phyloP scores from a whole-genome alignment of 2,888 invertebrate species.

The Barypeithes pellucidus region DNA sequence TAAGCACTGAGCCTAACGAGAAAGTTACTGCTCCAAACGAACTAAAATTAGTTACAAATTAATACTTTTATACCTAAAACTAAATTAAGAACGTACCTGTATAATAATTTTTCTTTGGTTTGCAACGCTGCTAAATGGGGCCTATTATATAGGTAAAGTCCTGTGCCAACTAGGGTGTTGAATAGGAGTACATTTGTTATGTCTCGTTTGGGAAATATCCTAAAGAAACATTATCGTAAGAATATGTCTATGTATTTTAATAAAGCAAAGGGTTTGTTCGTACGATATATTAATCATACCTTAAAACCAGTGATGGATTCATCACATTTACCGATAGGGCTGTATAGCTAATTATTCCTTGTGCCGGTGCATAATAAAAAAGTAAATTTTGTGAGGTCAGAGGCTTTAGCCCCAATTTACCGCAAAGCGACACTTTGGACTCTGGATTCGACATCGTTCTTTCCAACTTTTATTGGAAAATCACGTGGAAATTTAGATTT shows the following conservation, averaged over 20 bases:
- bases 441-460: conserved; percentile 59
- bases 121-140: conserved; percentile 82
- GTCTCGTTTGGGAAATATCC: conserved; percentile 82
- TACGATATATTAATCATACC: too few relatives aligned
- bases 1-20: conserved; percentile 90
- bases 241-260: too few relatives aligned
- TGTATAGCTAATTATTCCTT: conserved; percentile 85
- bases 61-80: neutral
- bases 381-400: conserved; percentile 81
- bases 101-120: conserved; percentile 77
- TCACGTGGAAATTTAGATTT: conserved; percentile 49
- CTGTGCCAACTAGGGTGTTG: conserved; percentile 86
- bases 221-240: conserved; percentile 66
- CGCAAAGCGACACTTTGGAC: conserved; percentile 61
- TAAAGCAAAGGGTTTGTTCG: too few relatives aligned
- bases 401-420: conserved; percentile 75
- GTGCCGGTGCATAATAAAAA: conserved; percentile 83
- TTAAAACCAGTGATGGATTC: conserved; percentile 85
- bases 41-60: conserved; percentile 65
- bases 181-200: conserved; percentile 87
- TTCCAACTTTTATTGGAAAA: conserved; percentile 22
- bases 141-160: conserved; percentile 87
- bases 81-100: conserved; percentile 73
- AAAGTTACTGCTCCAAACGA: conserved; percentile 84
- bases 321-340: conserved; percentile 87